These are phyloP conservation scores for Luscinia luscinia DNA, from an alignment of 2,797 vertebrate species.

Conservation along the genomic window DNA sequence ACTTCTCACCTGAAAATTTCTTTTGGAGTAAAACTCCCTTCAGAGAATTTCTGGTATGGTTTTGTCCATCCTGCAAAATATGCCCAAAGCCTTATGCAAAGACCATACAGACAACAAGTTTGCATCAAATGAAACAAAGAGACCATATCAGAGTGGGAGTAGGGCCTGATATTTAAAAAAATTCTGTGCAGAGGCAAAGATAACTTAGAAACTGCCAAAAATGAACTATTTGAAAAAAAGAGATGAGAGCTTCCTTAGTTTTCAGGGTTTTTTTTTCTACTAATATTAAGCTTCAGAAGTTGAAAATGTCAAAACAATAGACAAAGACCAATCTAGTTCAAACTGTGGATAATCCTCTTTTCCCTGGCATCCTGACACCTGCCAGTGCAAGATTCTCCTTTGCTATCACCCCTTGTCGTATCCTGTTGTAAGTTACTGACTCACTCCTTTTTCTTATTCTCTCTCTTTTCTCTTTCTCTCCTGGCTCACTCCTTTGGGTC, in stretches of 20 bases:
- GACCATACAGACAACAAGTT: neutral
- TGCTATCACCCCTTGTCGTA: neutral
- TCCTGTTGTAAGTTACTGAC: neutral
- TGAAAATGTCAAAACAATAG: neutral
- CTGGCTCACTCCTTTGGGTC: constrained; percentile 19
- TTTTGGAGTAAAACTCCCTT: neutral
- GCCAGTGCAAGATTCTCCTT: neutral
- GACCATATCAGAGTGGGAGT: neutral
- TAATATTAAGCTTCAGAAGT: neutral
- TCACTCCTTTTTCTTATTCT: neutral
- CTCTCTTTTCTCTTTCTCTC: neutral
- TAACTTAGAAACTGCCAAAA: neutral
- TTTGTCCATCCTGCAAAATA: neutral
- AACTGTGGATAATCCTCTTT: neutral
- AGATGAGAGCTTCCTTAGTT: neutral
- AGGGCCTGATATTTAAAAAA: neutral
- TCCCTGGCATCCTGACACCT: neutral
- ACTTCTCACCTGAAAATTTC: neutral
- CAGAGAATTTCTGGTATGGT: neutral
- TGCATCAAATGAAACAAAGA: neutral
- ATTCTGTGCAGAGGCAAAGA: neutral
- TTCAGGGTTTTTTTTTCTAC: neutral
- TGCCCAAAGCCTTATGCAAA: neutral
- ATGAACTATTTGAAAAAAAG: neutral
- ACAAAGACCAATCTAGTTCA: neutral